Evolutionary conservation across 2,113 vertebrate species (phyloP), one percentile per base, ranked within the genome.

Genomic region (Pristiophorus japonicus): DNA sequence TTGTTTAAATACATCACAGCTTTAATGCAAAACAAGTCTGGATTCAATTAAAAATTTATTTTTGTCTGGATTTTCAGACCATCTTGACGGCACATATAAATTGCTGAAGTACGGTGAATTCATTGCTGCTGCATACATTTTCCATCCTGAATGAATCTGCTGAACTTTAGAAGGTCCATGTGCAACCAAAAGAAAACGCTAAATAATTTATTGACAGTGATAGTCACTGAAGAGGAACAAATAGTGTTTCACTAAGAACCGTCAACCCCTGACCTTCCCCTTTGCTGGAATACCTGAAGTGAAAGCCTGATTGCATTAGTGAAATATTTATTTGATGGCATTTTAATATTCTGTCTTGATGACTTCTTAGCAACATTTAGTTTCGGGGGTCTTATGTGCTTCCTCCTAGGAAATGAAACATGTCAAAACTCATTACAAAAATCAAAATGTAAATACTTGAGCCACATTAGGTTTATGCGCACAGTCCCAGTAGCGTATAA

Each of bases 291-390:
- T 99, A 99, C 99, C 99, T 99, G 98, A 98, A 98, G 98, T 98
- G 98, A 97, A 97, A 98, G 98, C 98, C 97, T 97, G 98, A 98
- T 99, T 98, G 98, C 98, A 99, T 99, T 99, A 99, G 99, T 97
- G 97, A 98, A 99, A 99, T 99, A 99, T 98, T 98, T 98, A 98
- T 99, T 99, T 99, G 99, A 99, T 99, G 98, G 98, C 98, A 98
- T 99, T 99, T 99, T 99, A 99, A 99, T 99, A 99, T 99, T 99
- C 99, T 99, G 99, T 98, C 98, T 99, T 99, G 99, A 99, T 99
- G 99, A 99, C 98, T 99, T 99, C 99, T 99, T 99, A 99, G 99
- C 98, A 99, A 99, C 98, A 99, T 99, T 99, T 99, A 99, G 99
- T 99, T 99, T 99, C 98, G 97, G 98, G 98, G 99, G 98, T 99